phyloP scores from a whole-genome alignment of 2,797 vertebrate species.

The Heterohyrax brucei region DNA sequence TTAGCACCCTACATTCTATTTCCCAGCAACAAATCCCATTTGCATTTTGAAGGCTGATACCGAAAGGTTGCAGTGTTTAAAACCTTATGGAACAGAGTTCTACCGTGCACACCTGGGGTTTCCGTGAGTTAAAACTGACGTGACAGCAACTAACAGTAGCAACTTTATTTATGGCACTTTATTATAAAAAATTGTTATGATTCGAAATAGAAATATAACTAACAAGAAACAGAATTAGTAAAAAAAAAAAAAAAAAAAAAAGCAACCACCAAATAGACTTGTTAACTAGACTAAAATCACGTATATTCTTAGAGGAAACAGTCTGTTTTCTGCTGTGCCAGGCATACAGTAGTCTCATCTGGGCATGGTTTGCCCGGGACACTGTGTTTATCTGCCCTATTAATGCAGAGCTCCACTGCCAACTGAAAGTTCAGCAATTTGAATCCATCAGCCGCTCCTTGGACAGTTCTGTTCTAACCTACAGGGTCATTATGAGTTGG shows the following conservation, averaged over 20 bases:
- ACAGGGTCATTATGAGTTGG: too few species aligned
- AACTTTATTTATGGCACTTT: background rate
- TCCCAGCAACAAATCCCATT: background rate
- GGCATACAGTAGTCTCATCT: background rate
- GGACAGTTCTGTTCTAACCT: too few species aligned
- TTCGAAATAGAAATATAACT: background rate
- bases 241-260: background rate
- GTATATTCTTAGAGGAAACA: accelerated
- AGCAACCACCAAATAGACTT: background rate
- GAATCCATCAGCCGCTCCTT: too few species aligned
- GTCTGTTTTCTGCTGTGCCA: background rate
- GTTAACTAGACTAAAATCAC: background rate
- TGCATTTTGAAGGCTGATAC: background rate
- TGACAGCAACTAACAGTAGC: background rate
- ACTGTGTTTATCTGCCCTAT: too few species aligned
- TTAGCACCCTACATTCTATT: background rate
- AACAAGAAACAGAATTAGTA: background rate
- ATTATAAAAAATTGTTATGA: background rate
- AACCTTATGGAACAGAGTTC: background rate
- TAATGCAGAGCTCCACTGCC: background rate
- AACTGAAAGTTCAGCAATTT: too few species aligned
- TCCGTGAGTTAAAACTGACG: background rate
- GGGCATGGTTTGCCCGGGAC: background rate
- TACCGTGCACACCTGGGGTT: background rate
- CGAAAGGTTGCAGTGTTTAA: background rate